A percentile compares a stretch with the other conserved stretches of the same genome.
Conservation (phyloP, 2,113 vertebrate genomes). For the Holacanthus passer region DNA sequence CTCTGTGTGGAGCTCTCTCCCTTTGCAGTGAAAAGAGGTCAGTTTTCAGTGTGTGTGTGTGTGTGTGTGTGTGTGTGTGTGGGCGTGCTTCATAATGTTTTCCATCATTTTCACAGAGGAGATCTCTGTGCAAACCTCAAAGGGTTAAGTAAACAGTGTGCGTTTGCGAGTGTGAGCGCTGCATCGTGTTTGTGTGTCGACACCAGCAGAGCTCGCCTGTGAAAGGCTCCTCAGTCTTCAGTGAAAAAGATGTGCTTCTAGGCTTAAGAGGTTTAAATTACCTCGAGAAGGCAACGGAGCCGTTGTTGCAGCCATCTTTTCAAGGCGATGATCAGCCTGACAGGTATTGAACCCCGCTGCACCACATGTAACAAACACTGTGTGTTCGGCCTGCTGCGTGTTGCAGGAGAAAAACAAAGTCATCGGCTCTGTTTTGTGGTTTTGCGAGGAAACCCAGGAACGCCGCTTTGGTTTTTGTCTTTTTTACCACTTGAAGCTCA, state of each 20-base stretch:
- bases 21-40: neutral
- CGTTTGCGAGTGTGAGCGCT: neutral
- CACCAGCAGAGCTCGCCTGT: conserved; percentile 24
- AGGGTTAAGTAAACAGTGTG: conserved; percentile 23
- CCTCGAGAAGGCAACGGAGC: neutral
- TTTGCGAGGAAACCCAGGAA: conserved; percentile 1
- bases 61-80: neutral
- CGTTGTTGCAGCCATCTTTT: neutral
- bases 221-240: conserved; percentile 37
- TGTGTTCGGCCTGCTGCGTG: neutral
- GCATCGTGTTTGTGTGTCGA: neutral
- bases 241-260: neutral
- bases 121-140: neutral
- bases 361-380: neutral
- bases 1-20: neutral
- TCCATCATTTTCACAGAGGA: neutral
- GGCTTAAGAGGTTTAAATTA: conserved; percentile 22
- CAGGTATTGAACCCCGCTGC: neutral
- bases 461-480: neutral
- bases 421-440: neutral
- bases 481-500: neutral
- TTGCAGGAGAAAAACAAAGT: neutral
- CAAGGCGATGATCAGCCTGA: conserved; percentile 12
- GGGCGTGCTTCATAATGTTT: neutral
- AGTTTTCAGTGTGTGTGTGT: neutral